A percentile compares a stretch with the other conserved stretches of the same genome.
Conservation (phyloP, 1,140 invertebrate species). For the Drusus annulatus region DNA sequence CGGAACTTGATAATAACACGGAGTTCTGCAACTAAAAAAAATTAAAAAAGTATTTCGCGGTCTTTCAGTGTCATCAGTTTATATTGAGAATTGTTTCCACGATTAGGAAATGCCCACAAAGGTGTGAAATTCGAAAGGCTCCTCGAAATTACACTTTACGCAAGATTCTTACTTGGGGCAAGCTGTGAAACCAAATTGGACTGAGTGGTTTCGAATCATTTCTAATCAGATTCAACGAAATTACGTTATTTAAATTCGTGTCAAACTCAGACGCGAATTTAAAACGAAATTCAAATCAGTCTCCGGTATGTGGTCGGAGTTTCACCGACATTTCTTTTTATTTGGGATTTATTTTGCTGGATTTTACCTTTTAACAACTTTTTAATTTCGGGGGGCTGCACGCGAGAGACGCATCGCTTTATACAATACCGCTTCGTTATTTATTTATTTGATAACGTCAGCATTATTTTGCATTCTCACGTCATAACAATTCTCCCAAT, state of each 20-base stretch:
- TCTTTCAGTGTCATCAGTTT: too few species aligned
- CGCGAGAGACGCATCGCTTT: slow-evolving; percentile 12
- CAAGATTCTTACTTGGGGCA: not conserved
- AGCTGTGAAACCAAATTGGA: not conserved
- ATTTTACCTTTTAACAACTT: not conserved
- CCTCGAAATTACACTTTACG: not conserved
- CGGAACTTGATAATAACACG: too few species aligned
- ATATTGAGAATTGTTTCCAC: not conserved
- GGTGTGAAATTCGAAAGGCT: slow-evolving; percentile 12
- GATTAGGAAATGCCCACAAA: not conserved
- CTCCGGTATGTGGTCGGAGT: not conserved
- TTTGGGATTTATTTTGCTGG: too few species aligned
- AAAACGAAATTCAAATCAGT: not conserved
- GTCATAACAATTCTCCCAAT: not conserved
- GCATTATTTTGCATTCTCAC: slow-evolving; percentile 4
- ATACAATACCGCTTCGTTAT: slow-evolving; percentile 5
- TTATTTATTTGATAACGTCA: not conserved
- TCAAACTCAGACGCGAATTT: not conserved
- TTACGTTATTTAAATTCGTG: not conserved
- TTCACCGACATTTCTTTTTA: not conserved
- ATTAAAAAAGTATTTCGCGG: too few species aligned
- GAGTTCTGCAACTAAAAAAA: too few species aligned
- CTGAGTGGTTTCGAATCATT: not conserved
- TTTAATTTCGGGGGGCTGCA: slow-evolving; percentile 6
- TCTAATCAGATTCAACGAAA: not conserved